Evolutionary conservation across 2,797 vertebrate genomes (phyloP), one percentile per base, ranked within the genome.

Genomic region (Orientallactaga sibirica): DNA sequence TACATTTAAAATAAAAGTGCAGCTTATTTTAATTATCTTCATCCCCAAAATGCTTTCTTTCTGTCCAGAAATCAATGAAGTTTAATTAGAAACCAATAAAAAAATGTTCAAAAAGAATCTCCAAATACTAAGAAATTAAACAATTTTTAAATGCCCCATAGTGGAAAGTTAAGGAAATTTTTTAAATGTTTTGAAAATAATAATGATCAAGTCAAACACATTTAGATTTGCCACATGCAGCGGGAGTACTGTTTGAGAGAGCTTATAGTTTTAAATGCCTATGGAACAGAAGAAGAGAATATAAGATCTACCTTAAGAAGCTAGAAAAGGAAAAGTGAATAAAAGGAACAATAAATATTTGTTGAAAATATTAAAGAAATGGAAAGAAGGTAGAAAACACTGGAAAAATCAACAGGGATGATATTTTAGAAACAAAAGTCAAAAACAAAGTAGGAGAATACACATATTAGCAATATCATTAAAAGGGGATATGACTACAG

Each of bases 311-410:
- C 71, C 64, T 92, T 48, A 14, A 29, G 73, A 84, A 66, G 1
- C 27, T 74, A 66, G 41, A 58, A 87, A 79, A 90, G 22, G 4
- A 79, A 90, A 67, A 78, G 25, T 33, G 94, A 82, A 2, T 68
- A 58, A 78, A 88, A 88, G 79, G 78, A 94, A 81, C 24, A 29
- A 58, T 64, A 87, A 95, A 85, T 6, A 55, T 73, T 66, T 37
- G 37, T 73, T 41, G 52, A 83, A 91, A 76, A 64, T 64, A 19
- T 22, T 20, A 86, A 71, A 88, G 37, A 86, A 64, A 43, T 83
- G 62, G 58, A 37, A 90, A 74, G 8, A 78, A 73, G 9, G 64
- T 29, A 88, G 6, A 90, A 61, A 67, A 71, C 5, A 68, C n/a
- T 75, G 67, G 16, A 66, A 81, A 84, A 87, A n/a, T 78, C 61